Percentiles rank a stretch among this genome's conserved stretches.
These are phyloP conservation scores for Ellobium chinense DNA, from an alignment of 2,888 invertebrate genomes.

Conservation along the genomic window DNA sequence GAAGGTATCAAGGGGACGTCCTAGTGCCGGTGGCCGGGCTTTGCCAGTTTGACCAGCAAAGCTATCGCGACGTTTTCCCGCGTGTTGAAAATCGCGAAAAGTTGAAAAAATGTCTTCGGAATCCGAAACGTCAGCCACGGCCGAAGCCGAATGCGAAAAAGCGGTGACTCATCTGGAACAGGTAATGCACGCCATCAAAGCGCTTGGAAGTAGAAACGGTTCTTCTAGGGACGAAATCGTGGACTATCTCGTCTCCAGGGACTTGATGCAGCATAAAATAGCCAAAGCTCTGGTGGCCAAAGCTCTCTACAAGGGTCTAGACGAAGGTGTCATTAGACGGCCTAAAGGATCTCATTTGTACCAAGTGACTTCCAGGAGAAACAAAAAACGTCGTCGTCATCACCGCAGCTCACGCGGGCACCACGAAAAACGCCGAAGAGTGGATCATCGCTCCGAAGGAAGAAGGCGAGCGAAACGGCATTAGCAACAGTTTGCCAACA, in stretches of 20 bases:
- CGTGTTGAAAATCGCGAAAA: neutral
- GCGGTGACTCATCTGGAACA: slow-evolving; percentile 28
- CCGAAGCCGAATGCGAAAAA: slow-evolving; percentile 1
- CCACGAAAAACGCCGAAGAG: neutral
- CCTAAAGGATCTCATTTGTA: slow-evolving; percentile 15
- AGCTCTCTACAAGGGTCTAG: slow-evolving; percentile 29
- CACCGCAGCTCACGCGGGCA: neutral
- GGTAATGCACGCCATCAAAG: slow-evolving; percentile 27
- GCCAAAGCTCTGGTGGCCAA: slow-evolving; percentile 32
- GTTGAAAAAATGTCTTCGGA: neutral
- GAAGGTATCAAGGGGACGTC: neutral
- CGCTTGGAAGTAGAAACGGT: neutral
- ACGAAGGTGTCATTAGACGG: slow-evolving; percentile 20
- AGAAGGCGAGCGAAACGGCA: neutral
- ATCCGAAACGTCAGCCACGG: slow-evolving; percentile 3
- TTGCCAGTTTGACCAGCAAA: neutral
- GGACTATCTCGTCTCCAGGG: slow-evolving; percentile 26
- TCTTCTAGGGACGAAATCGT: slow-evolving; percentile 33
- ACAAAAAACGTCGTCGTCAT: neutral
- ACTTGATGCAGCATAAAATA: slow-evolving; percentile 25
- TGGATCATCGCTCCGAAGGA: neutral
- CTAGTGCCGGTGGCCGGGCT: neutral
- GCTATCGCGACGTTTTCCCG: neutral
- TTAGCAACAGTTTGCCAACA: too few relatives aligned
- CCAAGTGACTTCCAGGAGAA: neutral